These are phyloP conservation scores for Phalanger gymnotis DNA, from an alignment of 2,797 vertebrate genomes.

Conservation along the genomic window DNA sequence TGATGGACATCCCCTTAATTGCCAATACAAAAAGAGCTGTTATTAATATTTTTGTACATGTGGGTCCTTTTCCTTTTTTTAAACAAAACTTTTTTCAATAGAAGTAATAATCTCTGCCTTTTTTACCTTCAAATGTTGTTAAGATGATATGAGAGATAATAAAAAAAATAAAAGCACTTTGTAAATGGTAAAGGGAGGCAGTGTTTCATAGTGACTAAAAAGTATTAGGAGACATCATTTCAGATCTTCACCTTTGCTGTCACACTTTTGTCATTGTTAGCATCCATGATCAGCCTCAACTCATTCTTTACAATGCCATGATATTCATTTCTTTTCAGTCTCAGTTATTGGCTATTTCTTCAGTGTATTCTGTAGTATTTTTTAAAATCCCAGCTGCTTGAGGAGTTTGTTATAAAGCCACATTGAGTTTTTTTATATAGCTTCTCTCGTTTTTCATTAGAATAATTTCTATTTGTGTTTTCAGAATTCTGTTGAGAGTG, in stretches of 20 bases:
- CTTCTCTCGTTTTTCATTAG: neutral
- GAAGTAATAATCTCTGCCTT: neutral
- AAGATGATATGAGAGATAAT: neutral
- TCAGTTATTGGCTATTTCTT: neutral
- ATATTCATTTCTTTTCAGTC: neutral
- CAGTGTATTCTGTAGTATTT: neutral
- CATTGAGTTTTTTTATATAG: neutral
- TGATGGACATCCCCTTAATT: neutral
- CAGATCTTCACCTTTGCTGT: neutral
- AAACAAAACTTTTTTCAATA: neutral
- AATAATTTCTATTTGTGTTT: neutral
- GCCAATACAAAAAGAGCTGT: neutral
- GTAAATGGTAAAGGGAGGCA: neutral
- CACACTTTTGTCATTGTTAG: neutral
- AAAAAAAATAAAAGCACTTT: neutral
- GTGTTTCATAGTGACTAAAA: neutral
- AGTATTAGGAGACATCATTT: neutral
- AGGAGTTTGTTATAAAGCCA: neutral
- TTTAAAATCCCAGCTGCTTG: neutral
- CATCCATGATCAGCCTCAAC: neutral
- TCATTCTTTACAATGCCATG: neutral
- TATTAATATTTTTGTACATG: neutral
- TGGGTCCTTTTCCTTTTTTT: neutral
- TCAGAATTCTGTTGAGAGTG: neutral
- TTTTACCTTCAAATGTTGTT: neutral